Evolutionary conservation across 2,113 vertebrate genomes (phyloP).

Genomic region (Podocnemis expansa): DNA sequence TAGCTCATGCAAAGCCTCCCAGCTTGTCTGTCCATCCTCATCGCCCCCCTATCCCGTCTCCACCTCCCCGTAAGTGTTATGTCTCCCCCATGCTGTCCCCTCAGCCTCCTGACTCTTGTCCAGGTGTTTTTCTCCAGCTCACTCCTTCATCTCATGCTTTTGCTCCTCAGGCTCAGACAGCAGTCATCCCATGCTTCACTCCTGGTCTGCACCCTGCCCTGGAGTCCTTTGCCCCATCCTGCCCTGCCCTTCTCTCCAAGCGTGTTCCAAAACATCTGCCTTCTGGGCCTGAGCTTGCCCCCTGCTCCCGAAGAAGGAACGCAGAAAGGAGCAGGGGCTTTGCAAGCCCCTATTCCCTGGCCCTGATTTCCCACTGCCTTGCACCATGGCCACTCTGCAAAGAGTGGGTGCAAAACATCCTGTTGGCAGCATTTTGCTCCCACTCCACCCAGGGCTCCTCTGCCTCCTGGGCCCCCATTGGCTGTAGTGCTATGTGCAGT

Average conservation of each 20-base stretch:
- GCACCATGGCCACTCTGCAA: too few relatives aligned
- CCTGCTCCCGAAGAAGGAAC: not conserved
- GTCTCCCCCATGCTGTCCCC: not conserved
- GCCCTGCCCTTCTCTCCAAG: too few relatives aligned
- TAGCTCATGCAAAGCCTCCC: not conserved
- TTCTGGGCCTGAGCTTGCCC: too few relatives aligned
- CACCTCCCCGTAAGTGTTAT: not conserved
- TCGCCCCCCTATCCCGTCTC: not conserved
- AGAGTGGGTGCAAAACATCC: not conserved
- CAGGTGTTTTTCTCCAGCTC: not conserved
- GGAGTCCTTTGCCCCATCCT: too few relatives aligned
- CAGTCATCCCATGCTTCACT: not conserved
- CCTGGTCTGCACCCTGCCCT: too few relatives aligned
- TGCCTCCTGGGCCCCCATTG: not conserved
- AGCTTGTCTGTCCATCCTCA: not conserved
- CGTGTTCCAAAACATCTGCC: too few relatives aligned
- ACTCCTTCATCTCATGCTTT: not conserved
- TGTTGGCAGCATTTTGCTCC: not conserved
- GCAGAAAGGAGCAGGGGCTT: not conserved
- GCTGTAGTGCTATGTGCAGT: not conserved
- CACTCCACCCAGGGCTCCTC: not conserved
- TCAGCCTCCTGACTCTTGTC: not conserved
- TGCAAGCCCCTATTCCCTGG: not conserved
- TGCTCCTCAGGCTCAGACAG: too few relatives aligned
- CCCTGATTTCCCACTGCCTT: not conserved